Percentiles rank a stretch among this genome's conserved stretches.
These are phyloP conservation scores for Drosophila lini DNA, from an alignment of 1,140 invertebrate genomes.

Conservation along the genomic window DNA sequence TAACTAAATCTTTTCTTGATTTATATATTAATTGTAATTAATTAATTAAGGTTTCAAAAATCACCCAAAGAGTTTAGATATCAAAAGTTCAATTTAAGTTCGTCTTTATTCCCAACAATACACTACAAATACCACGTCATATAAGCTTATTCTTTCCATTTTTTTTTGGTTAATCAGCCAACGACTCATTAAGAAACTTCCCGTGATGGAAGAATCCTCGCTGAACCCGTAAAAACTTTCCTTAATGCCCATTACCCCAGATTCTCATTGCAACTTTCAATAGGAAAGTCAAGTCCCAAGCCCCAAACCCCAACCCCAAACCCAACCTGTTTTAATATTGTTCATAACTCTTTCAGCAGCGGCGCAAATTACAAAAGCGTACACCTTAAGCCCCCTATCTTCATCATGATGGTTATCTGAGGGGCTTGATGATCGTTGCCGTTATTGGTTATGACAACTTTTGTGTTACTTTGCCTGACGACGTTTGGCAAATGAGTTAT, in stretches of 20 bases:
- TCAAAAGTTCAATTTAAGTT: neutral
- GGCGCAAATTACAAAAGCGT: conserved; percentile 66
- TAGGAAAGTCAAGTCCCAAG: neutral
- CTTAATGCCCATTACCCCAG: conserved; percentile 43
- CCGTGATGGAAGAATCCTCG: conserved; percentile 12
- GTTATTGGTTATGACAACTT: conserved; percentile 79
- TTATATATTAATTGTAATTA: neutral
- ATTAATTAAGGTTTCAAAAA: no score
- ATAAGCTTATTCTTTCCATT: neutral
- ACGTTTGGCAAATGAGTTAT: conserved; percentile 77
- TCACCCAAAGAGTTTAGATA: no score
- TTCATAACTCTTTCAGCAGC: conserved; percentile 43
- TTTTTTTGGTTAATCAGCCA: conserved; percentile 11
- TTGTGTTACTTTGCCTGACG: conserved; percentile 66
- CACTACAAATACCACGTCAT: neutral
- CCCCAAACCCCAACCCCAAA: neutral
- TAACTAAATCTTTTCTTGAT: neutral
- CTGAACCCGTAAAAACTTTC: conserved; percentile 33
- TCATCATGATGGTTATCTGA: conserved; percentile 46
- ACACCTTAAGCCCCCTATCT: conserved; percentile 61
- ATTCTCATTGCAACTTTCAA: conserved; percentile 32
- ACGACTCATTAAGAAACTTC: conserved; percentile 36
- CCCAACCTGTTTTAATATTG: conserved; percentile 21
- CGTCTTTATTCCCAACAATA: no score
- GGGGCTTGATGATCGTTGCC: conserved; percentile 39